Conservation (phyloP, 2,113 vertebrate genomes). For the Chionodraco myersi region DNA sequence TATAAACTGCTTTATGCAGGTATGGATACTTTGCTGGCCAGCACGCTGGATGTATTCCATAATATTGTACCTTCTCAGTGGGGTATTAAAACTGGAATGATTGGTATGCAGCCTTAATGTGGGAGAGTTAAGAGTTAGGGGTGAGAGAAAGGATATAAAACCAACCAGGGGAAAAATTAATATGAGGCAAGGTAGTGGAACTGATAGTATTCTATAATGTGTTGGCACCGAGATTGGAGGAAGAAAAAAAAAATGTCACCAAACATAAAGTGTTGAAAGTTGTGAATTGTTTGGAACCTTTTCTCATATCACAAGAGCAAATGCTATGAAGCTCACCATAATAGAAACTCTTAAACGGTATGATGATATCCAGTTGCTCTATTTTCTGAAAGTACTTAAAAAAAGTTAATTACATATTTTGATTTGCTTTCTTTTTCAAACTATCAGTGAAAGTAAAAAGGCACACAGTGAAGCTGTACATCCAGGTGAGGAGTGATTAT, state of each 20-base stretch:
- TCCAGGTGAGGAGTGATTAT: conserved; percentile 65
- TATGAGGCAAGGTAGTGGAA: conserved; percentile 83
- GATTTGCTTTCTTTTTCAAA: conserved; percentile 1
- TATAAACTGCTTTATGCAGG: conserved; percentile 23
- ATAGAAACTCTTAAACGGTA: conserved; percentile 12
- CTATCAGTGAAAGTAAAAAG: conserved; percentile 30
- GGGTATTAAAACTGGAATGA: conserved; percentile 79
- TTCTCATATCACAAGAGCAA: conserved; percentile 43
- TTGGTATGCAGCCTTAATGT: conserved; percentile 80
- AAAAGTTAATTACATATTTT: conserved; percentile 24
- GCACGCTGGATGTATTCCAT: conserved; percentile 65
- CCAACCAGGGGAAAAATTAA: conserved; percentile 83
- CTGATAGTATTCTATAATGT: conserved; percentile 82
- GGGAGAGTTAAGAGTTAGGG: conserved; percentile 74
- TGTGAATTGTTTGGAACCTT: conserved; percentile 55
- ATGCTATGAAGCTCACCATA: conserved; percentile 30
- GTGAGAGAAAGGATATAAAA: conserved; percentile 80
- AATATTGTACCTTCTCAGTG: conserved; percentile 75
- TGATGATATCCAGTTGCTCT: conserved; percentile 29
- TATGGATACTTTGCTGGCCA: conserved; percentile 58
- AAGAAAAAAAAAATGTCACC: conserved; percentile 50
- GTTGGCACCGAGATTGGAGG: conserved; percentile 72
- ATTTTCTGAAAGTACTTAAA: conserved; percentile 22
- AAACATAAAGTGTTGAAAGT: conserved; percentile 72
- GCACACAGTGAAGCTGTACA: conserved; percentile 51